Conservation (phyloP, 2,888 invertebrate genomes). For the Archips crataeganus region DNA sequence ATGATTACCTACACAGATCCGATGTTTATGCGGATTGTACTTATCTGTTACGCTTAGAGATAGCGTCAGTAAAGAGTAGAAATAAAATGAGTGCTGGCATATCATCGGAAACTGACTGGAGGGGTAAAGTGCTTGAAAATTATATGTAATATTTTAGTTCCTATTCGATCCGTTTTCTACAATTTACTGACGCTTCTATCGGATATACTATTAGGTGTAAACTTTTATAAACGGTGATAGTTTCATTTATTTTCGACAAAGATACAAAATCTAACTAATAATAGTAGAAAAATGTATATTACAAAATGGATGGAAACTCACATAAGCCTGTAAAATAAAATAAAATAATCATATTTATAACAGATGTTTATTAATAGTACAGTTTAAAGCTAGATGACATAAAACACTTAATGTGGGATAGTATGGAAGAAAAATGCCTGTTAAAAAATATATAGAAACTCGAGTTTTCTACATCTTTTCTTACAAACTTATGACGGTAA, state of each 20-base stretch:
- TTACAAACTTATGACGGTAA: background rate
- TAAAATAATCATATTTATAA: constrained; percentile 19
- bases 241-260: background rate
- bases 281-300: background rate
- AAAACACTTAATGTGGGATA: constrained; percentile 26
- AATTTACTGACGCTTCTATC: no score
- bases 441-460: background rate
- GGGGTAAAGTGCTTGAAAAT: background rate
- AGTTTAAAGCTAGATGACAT: constrained; percentile 33
- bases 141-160: no score
- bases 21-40: no score
- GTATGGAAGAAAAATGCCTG: background rate
- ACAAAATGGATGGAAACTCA: constrained; percentile 2
- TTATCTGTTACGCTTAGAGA: background rate
- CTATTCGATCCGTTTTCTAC: no score
- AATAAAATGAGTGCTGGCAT: no score
- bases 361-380: constrained; percentile 28
- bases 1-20: no score
- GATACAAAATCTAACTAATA: background rate
- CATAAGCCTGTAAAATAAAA: constrained; percentile 16
- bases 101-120: no score
- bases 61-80: background rate
- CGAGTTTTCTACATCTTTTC: background rate
- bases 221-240: background rate
- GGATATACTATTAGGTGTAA: background rate